These are phyloP conservation scores for Macropis europaea DNA, from an alignment of 2,888 invertebrate species.

Conservation along the genomic window DNA sequence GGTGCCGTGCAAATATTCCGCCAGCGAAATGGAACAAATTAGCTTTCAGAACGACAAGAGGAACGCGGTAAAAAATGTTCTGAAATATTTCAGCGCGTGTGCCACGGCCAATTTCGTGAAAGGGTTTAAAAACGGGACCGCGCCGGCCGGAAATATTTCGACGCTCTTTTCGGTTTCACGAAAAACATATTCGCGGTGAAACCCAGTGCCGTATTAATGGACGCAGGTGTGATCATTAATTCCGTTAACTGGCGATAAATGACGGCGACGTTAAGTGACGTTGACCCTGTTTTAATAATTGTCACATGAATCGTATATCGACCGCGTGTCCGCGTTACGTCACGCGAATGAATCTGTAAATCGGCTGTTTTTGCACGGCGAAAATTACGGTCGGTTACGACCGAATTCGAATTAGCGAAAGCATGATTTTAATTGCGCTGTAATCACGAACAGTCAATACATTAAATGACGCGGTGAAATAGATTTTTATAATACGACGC, in stretches of 20 bases:
- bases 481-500: no score
- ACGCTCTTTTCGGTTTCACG: slow-evolving; percentile 18
- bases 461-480: no score
- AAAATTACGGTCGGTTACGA: slow-evolving; percentile 12
- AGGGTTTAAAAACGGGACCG: not conserved
- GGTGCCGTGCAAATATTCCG: not conserved
- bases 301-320: slow-evolving; percentile 52
- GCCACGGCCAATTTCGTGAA: not conserved
- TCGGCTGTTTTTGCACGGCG: slow-evolving; percentile 18
- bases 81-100: not conserved
- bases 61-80: not conserved
- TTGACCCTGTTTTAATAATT: slow-evolving; percentile 64
- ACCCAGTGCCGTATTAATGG: slow-evolving; percentile 54
- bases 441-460: not conserved
- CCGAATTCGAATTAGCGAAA: slow-evolving; percentile 19
- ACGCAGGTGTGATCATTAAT: slow-evolving; percentile 62
- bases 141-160: slow-evolving; percentile 28
- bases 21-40: no score
- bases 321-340: slow-evolving; percentile 34
- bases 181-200: slow-evolving; percentile 38
- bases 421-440: slow-evolving; percentile 20
- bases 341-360: slow-evolving; percentile 39
- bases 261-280: slow-evolving; percentile 63
- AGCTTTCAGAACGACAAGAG: not conserved
- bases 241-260: slow-evolving; percentile 63